Conservation (phyloP, 2,797 vertebrate species). For the Lithobates pipiens region DNA sequence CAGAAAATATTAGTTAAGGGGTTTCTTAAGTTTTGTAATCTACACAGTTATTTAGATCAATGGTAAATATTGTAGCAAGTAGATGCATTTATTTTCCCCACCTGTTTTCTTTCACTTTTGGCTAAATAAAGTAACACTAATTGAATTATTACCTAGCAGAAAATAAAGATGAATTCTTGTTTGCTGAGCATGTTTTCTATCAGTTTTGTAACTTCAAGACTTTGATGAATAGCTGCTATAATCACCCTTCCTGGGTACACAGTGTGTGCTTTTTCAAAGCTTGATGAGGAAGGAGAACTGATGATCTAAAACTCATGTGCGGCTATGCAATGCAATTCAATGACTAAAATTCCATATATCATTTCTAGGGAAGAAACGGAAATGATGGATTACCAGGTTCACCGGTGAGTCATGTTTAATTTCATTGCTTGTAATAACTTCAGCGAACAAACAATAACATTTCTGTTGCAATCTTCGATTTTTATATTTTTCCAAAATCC, state of each 20-base stretch:
- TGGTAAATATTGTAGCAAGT: background rate
- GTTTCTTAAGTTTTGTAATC: background rate
- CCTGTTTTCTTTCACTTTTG: background rate
- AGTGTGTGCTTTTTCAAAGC: conserved; percentile 56
- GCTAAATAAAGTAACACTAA: conserved; percentile 17
- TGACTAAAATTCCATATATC: conserved; percentile 60
- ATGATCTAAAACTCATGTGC: conserved; percentile 63
- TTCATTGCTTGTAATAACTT: conserved; percentile 62
- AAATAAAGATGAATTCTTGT: conserved; percentile 28
- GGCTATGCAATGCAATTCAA: conserved; percentile 58
- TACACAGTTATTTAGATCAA: background rate
- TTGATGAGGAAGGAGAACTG: conserved; percentile 61
- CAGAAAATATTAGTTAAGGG: background rate
- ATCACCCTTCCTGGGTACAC: conserved; percentile 60
- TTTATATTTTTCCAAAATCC: conserved; percentile 42
- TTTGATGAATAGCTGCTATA: conserved; percentile 57
- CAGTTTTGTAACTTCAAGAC: conserved; percentile 51
- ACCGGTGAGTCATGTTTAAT: conserved; percentile 81
- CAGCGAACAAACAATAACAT: conserved; percentile 63
- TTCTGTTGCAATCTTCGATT: conserved; percentile 54
- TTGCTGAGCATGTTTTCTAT: conserved; percentile 51
- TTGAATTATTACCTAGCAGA: conserved; percentile 13
- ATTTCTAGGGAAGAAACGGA: conserved; percentile 88
- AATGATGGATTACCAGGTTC: conserved; percentile 94
- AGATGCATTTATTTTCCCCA: background rate